A percentile compares a stretch with the other conserved stretches of the same genome.
These are phyloP conservation scores for Cenopis cana DNA, from an alignment of 2,888 invertebrate species.

Conservation along the genomic window DNA sequence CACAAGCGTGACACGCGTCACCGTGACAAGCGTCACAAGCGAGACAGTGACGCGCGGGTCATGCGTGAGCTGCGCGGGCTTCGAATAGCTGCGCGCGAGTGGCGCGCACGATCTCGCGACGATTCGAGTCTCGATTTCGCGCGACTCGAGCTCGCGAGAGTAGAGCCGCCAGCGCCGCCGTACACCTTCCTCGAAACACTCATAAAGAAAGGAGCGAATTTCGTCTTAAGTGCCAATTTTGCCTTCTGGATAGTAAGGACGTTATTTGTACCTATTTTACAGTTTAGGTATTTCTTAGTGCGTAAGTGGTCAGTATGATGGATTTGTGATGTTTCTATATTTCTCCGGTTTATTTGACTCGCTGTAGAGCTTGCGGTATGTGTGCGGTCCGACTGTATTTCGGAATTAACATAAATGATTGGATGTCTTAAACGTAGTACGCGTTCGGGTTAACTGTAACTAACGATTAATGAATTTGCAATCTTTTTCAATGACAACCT, in stretches of 20 bases:
- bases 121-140: not conserved
- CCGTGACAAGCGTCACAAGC: conserved; percentile 44
- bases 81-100: not conserved
- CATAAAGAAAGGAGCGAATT: conserved; percentile 71
- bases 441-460: conserved; percentile 34
- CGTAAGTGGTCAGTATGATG: conserved; percentile 79
- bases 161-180: conserved; percentile 43
- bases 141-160: conserved; percentile 8
- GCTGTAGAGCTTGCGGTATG: conserved; percentile 65
- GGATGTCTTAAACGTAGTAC: conserved; percentile 6
- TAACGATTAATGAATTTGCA: conserved; percentile 43
- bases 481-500: conserved; percentile 56
- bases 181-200: conserved; percentile 62
- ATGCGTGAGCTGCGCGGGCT: conserved; percentile 4
- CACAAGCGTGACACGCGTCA: conserved; percentile 34
- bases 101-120: not conserved
- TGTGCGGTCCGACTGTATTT: conserved; percentile 51
- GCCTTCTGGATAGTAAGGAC: conserved; percentile 85
- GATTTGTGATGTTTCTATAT: conserved; percentile 65
- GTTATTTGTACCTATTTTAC: conserved; percentile 83
- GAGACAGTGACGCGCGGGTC: conserved; percentile 14
- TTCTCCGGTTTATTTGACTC: conserved; percentile 51
- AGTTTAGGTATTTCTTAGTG: conserved; percentile 81
- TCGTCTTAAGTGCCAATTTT: conserved; percentile 85
- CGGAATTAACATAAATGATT: conserved; percentile 36